Conservation (phyloP, 2,888 invertebrate genomes). For the Drosophila pseudotakahashii region DNA sequence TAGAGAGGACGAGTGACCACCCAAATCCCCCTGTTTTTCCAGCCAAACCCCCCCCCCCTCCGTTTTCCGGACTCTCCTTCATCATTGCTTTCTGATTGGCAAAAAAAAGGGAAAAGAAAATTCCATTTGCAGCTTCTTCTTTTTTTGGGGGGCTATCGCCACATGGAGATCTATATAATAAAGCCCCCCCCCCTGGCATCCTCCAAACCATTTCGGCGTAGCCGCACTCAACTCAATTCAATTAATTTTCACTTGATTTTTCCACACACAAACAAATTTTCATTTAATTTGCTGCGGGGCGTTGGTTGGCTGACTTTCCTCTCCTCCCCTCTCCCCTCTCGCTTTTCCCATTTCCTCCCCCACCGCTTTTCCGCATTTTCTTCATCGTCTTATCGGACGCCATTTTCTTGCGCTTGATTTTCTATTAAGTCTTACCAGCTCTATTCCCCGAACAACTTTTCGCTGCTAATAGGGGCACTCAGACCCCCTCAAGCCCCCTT, state of each 20-base stretch:
- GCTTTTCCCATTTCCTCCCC: conserved; percentile 2
- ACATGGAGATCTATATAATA: conserved; percentile 75
- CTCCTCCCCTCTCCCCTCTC: no score
- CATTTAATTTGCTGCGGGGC: conserved; percentile 74
- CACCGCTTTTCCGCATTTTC: background rate
- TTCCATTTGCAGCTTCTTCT: conserved; percentile 34
- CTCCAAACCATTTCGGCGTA: conserved; percentile 47
- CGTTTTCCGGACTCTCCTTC: conserved; percentile 38
- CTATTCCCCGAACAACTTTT: conserved; percentile 38
- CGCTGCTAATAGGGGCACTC: conserved; percentile 33
- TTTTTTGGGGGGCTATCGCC: conserved; percentile 41
- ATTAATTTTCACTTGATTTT: conserved; percentile 83
- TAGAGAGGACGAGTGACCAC: conserved; percentile 19
- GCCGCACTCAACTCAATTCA: conserved; percentile 82
- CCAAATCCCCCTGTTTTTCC: background rate
- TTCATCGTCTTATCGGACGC: conserved; percentile 62
- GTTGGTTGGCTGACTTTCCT: conserved; percentile 38
- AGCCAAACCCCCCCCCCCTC: background rate
- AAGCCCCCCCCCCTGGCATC: background rate
- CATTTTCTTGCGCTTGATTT: conserved; percentile 75
- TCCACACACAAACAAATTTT: conserved; percentile 70
- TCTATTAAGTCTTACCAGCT: conserved; percentile 63
- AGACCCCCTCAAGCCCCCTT: background rate
- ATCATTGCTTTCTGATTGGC: conserved; percentile 75
- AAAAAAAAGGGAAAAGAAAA: conserved; percentile 45